Base-by-base conservation (phyloP, 2,888 invertebrate species). In the Agrotis exclamationis region DNA sequence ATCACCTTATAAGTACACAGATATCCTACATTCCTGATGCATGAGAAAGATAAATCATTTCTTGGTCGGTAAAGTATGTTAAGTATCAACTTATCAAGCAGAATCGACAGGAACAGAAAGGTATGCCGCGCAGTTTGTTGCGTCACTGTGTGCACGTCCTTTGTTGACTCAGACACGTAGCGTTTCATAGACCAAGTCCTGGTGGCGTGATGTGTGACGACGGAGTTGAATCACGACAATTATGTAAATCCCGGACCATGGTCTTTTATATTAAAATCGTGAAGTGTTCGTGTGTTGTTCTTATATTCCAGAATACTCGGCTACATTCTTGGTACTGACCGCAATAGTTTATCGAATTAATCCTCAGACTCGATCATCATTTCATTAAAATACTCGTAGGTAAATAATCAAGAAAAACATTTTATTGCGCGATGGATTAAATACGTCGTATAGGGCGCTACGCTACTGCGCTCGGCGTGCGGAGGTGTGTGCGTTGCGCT, bases 201-300 rank as follows among this genome's bases (percentile, higher is more conserved):
- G 65, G 85, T 87, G 87, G 87, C 80, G 87, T 86, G 88, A 84
- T 85, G 83, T 83, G 82, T 86, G 86, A 87, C 85, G 73, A 58
- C 20, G 13, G 4, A 58, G 11, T 44, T 74, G 73, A 79, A 67
- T 81, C 68, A 70, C 53, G 48, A 45, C 20, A 28, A 54, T 51
- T 45, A 50, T 45, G 74, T 56, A 57, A 72, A 65, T 39, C 50
- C 50, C 50, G 7, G 18, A 14, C 24, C 33, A 47, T 73, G 47
- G 20, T 66, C 66, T 58, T 9, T 51, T 24, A 18, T 16, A 13
- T n/a, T 51, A 39, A 39, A 39, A 48, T 44, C 44, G 18, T 16
- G 24, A 28, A n/a, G 13, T 22, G 39, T 13, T 20, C 16, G 39
- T 48, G 20, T 39, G 4, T 9, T 1, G 33, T 7, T 33, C 28